These are phyloP conservation scores for Grammomys dolichurus DNA, from an alignment of 2,113 vertebrate genomes.

Conservation along the genomic window DNA sequence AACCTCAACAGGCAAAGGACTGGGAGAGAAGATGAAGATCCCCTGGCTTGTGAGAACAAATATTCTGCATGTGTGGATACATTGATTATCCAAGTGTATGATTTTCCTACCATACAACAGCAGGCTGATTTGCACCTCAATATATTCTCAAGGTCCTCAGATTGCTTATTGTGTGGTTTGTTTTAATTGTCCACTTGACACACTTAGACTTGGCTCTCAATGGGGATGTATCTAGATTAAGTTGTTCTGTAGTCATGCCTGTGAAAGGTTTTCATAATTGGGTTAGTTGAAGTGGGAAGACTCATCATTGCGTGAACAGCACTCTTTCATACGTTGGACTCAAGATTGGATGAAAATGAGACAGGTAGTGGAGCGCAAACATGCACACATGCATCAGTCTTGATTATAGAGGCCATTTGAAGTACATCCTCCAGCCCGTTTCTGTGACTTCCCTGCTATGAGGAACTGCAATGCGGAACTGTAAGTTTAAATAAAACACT, in stretches of 20 bases:
- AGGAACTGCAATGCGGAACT: not conserved
- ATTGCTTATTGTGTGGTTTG: not conserved
- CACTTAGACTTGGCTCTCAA: not conserved
- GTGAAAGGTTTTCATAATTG: too few species aligned
- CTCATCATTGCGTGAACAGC: not conserved
- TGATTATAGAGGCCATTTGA: not conserved
- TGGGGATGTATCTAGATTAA: not conserved
- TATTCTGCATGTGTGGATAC: too few species aligned
- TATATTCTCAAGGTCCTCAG: not conserved
- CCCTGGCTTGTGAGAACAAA: not conserved
- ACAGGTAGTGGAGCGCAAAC: too few species aligned
- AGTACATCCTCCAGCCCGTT: not conserved
- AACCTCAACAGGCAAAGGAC: not conserved
- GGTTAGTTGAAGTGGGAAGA: not conserved
- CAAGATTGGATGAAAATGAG: not conserved
- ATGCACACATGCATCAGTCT: not conserved
- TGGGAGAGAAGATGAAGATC: not conserved
- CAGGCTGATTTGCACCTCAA: not conserved
- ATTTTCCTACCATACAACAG: not conserved
- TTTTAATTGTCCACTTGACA: not conserved
- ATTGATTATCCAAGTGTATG: not conserved
- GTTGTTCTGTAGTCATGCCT: not conserved
- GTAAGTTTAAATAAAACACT: not conserved
- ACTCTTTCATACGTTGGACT: not conserved
- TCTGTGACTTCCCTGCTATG: not conserved